Base-by-base conservation (phyloP, 2,888 invertebrate genomes). In the Caenorhabditis zanzibari region DNA sequence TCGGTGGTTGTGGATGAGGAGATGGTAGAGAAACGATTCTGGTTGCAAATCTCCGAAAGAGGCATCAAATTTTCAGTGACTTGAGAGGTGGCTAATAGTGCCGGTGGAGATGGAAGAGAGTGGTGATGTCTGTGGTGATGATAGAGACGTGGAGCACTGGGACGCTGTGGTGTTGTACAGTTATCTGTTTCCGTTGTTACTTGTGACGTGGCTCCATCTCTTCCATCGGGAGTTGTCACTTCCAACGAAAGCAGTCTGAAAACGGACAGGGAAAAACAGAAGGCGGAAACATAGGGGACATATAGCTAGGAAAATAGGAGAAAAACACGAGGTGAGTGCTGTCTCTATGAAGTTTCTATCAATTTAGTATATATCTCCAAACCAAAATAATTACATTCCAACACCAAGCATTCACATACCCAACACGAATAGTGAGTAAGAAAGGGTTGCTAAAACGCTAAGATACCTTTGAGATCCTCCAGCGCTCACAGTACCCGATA, bases 41-140 rank as follows among this genome's bases (percentile, higher is more conserved):
- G 44, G 19, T 71, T 71, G 58, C 71, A 83, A 24, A 83, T 69
- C 32, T 76, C 76, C 12, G 84, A 84, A 1, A 84, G 76, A 12
- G 84, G 84, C 75, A 69, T 68, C 28, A 81, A 22, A 14, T 75
- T 52, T 7, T 83, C 80, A 7, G 41, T 32, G 10, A 58, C 38
- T 54, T 69, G 63, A n/a, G 56, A 6, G 22, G 66, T 19, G 41
- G 69, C 59, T 6, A 76, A 41, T 22, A 72, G 66, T 16, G 79
- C 63, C 14, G 79, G 64, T 28, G 72, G 71, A 24, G 79, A 72
- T 22, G 66, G 41, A 2, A 64, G 35, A 14, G 4, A 56, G n/a
- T 49, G 56, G 16, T 26, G 54, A 26, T 47, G 38, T n/a, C n/a
- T n/a, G 14, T 47, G 54, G 16, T 63, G 52, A 12, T 54, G 54